Percentiles rank a stretch among this genome's conserved stretches.
Conservation (phyloP, 1,140 invertebrate species). For the Lepeophtheirus salmonis region DNA sequence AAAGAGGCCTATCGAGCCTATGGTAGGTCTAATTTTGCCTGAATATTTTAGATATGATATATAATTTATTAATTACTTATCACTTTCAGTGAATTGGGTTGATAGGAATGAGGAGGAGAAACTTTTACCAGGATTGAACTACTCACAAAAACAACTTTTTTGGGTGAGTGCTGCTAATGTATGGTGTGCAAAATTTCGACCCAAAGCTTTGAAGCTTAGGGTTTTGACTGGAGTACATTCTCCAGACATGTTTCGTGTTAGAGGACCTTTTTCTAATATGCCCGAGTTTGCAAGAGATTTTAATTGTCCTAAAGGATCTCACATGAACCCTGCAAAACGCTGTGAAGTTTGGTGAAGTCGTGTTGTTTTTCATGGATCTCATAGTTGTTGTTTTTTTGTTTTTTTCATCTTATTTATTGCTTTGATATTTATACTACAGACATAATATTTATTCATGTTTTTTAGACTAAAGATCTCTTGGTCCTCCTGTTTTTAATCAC, state of each 20-base stretch:
- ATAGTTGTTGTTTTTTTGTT: too few relatives aligned
- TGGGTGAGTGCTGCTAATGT: conserved; percentile 48
- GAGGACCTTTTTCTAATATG: conserved; percentile 73
- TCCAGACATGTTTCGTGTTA: conserved; percentile 56
- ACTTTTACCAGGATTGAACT: conserved; percentile 29
- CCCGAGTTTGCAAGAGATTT: conserved; percentile 68
- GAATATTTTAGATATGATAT: too few relatives aligned
- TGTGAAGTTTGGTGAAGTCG: conserved; percentile 59
- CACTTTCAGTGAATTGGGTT: conserved; percentile 17
- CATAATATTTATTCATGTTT: too few relatives aligned
- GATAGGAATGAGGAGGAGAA: conserved; percentile 24
- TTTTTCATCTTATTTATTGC: too few relatives aligned
- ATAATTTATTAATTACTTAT: too few relatives aligned
- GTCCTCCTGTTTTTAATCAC: too few relatives aligned
- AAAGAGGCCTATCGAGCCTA: conserved; percentile 31
- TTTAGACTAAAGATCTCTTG: too few relatives aligned
- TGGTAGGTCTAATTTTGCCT: too few relatives aligned
- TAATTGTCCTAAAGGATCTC: conserved; percentile 52
- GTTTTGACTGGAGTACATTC: conserved; percentile 49
- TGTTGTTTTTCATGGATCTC: too few relatives aligned
- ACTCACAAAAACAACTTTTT: conserved; percentile 48
- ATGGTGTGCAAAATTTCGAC: conserved; percentile 44
- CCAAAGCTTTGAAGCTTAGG: conserved; percentile 43
- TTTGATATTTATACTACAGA: too few relatives aligned
- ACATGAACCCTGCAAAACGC: conserved; percentile 60